Evolutionary conservation across 2,797 vertebrate genomes (phyloP).

Genomic region (Anniella stebbinsi): DNA sequence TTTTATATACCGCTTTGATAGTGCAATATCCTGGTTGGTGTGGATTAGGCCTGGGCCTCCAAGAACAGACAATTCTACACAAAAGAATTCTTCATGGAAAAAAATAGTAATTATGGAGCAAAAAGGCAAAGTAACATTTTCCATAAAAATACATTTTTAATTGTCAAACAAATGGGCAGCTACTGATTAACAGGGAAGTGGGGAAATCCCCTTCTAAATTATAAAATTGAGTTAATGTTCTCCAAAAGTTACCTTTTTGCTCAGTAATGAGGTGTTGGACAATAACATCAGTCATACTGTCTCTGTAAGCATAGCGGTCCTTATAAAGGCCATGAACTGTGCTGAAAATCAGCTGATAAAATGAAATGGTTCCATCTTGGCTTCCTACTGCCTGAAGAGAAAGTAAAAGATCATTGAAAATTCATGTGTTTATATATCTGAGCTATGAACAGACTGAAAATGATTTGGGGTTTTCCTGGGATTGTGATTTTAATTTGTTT

Average conservation of each 20-base stretch:
- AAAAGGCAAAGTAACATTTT: neutral
- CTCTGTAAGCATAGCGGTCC: constrained; percentile 95
- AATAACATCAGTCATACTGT: constrained; percentile 97
- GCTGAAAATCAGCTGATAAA: constrained; percentile 97
- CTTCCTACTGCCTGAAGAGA: constrained; percentile 91
- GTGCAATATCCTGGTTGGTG: too few species aligned
- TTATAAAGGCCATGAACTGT: constrained; percentile 98
- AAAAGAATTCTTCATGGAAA: neutral
- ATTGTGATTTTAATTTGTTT: neutral
- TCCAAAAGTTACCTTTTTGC: constrained; percentile 87
- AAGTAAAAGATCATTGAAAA: neutral
- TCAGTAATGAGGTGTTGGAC: constrained; percentile 98
- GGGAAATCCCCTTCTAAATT: neutral
- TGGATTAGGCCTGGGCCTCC: too few species aligned
- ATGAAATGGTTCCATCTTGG: constrained; percentile 96
- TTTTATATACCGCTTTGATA: too few species aligned
- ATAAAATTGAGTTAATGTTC: neutral
- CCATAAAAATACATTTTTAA: neutral
- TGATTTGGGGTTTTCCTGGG: neutral
- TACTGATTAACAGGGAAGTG: neutral
- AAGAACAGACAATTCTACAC: neutral
- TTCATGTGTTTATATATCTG: neutral
- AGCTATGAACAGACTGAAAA: neutral
- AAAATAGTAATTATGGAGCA: neutral
- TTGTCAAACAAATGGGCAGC: neutral